Evolutionary conservation across 2,113 vertebrate species (phyloP).

Genomic region (Euleptes europaea): DNA sequence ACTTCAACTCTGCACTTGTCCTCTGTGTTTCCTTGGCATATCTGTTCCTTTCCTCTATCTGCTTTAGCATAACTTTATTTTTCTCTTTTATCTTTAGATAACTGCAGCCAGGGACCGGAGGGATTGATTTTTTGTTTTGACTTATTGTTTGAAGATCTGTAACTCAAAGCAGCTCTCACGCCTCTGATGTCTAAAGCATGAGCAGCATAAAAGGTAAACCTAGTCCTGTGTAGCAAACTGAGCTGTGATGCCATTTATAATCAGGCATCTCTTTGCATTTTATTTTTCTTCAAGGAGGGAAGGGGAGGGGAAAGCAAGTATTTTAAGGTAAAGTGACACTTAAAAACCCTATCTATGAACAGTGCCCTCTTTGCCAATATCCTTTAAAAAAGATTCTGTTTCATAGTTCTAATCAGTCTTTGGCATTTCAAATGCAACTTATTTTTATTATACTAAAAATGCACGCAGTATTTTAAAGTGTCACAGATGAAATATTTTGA

Average conservation of each 20-base stretch:
- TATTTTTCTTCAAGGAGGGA: conserved; percentile 53
- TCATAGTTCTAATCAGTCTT: neutral
- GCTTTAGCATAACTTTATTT: conserved; percentile 84
- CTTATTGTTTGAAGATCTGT: conserved; percentile 96
- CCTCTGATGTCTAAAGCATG: conserved; percentile 90
- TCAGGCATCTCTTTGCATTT: conserved; percentile 74
- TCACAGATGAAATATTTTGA: conserved; percentile 48
- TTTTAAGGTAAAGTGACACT: conserved; percentile 63
- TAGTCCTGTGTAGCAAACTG: conserved; percentile 75
- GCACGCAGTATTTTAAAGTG: conserved; percentile 34
- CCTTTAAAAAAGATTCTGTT: conserved; percentile 26
- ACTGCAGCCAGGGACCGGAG: conserved; percentile 82
- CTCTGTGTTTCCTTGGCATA: conserved; percentile 74
- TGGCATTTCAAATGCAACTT: neutral
- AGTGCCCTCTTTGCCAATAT: conserved; percentile 1
- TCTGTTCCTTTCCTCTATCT: conserved; percentile 73
- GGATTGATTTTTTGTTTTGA: conserved; percentile 96
- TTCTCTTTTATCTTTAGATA: conserved; percentile 91
- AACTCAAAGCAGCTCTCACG: conserved; percentile 91
- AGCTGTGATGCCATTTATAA: conserved; percentile 68
- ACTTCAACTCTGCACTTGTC: conserved; percentile 76
- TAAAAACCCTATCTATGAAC: conserved; percentile 47
- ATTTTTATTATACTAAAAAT: conserved; percentile 40
- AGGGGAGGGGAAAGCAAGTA: conserved; percentile 38
- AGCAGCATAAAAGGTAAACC: conserved; percentile 91